Percentiles rank a stretch among this genome's conserved stretches.
Evolutionary conservation across 2,113 vertebrate genomes (phyloP).

Genomic region (rat (Rattus norvegicus)): GRCr8 NC_086027.1:103473001-103473500

Average conservation of each 20-base stretch:
- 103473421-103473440: background rate
- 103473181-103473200: constrained; percentile 16
- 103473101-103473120: constrained; percentile 1
- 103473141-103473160: background rate
- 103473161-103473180: background rate
- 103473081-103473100: background rate
- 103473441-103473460: constrained; percentile 11
- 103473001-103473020: background rate
- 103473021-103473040: background rate
- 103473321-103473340: background rate
- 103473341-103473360: background rate
- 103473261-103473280: background rate
- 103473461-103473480: background rate
- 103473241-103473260: constrained; percentile 55
- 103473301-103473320: background rate
- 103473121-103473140: background rate
- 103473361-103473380: background rate
- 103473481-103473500: background rate
- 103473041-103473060: background rate
- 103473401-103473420: too few relatives aligned
- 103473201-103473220: background rate
- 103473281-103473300: background rate
- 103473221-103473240: constrained; percentile 43
- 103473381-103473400: background rate
- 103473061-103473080: background rate